Evolutionary conservation across 2,888 invertebrate genomes (phyloP).

Genomic region (Calameuta pallipes): DNA sequence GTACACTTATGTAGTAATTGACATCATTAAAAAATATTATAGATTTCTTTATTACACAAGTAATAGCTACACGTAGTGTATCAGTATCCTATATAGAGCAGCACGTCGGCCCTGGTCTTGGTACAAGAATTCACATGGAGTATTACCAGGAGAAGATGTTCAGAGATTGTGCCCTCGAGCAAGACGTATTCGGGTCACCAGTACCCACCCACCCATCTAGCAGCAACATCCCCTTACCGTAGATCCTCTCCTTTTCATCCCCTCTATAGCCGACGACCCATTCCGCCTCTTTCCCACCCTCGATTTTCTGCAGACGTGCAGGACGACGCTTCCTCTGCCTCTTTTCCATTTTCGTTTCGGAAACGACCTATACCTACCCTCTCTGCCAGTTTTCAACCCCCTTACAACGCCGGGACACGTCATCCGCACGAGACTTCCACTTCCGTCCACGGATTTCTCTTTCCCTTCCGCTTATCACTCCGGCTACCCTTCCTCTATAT

Average conservation of each 20-base stretch:
- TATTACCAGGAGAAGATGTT: conserved; percentile 58
- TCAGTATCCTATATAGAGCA: conserved; percentile 11
- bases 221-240: conserved; percentile 19
- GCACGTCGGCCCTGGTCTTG: conserved; percentile 29
- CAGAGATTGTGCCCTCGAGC: conserved; percentile 57
- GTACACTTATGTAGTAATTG: not conserved
- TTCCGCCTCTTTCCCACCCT: conserved; percentile 24
- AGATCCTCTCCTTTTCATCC: conserved; percentile 22
- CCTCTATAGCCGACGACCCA: conserved; percentile 13
- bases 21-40: not conserved
- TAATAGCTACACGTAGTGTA: not conserved
- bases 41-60: not conserved
- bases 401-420: conserved; percentile 20
- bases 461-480: not conserved
- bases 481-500: not conserved
- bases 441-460: not conserved
- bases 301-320: conserved; percentile 26
- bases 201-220: conserved; percentile 33
- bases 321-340: conserved; percentile 9
- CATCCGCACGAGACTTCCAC: conserved; percentile 25
- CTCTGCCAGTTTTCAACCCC: not conserved
- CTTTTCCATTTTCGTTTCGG: conserved; percentile 29
- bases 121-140: conserved; percentile 53
- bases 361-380: not conserved
- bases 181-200: conserved; percentile 61